Base-by-base conservation (phyloP, 2,113 vertebrate species). In the Hystrix cristata region DNA sequence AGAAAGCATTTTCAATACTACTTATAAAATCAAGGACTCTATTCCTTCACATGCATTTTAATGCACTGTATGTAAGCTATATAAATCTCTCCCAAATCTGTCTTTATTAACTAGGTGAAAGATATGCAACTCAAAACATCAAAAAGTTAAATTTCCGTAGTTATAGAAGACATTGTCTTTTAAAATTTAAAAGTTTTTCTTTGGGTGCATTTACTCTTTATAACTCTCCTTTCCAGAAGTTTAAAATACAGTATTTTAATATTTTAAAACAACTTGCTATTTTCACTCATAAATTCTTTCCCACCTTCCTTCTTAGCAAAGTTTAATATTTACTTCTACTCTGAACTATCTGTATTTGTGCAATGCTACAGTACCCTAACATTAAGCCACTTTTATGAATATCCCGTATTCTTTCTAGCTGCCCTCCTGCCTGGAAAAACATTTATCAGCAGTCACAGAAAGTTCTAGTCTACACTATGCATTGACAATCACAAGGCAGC, bases 181-280 rank as follows among this genome's bases (percentile, higher is more conserved):
- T 46, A 81, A 92, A 95, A 80, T 60, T 38, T 69, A 71, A 78
- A 79, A n/a, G 0, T 85, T 89, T 96, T 87, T 13, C 71, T 94
- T 96, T 79, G 90, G 60, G 16, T 18, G 74, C 23, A 79, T 74
- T 74, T 59, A 91, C 19, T 92, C 31, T 96, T 71, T 80, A 62
- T 23, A 90, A 93, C 48, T 34, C 29, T 96, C 51, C 91, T 82
- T 74, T n/a, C 27, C 80, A 38, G 38, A 53, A 88, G 16, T 78
- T 94, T 94, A 65, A 91, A 64, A 79, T 55, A 79, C 7, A 27
- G 23, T 76, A 91, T 87, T 90, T 95, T 92, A 71, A 90, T 72
- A 29, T 31, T 29, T 51, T 51, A 34, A 82, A 62, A 88, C 92
- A 91, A 88, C 25, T 57, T 82, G 60, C 1, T 43, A 31, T 82